Conservation (phyloP, 2,888 invertebrate genomes). For the Phrixothrix hirtus region DNA sequence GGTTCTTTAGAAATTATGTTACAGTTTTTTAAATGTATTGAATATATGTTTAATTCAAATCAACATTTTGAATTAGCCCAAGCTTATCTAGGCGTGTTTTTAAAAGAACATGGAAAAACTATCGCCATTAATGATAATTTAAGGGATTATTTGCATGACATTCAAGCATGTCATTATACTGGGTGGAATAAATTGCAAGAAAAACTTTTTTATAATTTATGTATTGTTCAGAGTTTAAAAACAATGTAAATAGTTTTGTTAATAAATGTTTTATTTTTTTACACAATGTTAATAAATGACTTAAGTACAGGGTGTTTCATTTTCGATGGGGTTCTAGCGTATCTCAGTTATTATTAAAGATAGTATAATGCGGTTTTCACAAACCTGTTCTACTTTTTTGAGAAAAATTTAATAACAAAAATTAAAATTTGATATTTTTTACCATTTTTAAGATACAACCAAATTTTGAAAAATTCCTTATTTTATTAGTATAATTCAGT, state of each 20-base stretch:
- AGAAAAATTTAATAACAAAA: too few relatives aligned
- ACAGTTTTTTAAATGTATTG: slow-evolving; percentile 77
- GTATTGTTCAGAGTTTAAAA: slow-evolving; percentile 75
- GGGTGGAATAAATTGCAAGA: slow-evolving; percentile 72
- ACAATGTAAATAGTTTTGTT: slow-evolving; percentile 52
- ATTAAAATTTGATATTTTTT: too few relatives aligned
- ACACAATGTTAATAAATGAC: too few relatives aligned
- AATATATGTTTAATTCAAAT: slow-evolving; percentile 71
- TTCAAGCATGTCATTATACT: slow-evolving; percentile 63
- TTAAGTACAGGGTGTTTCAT: too few relatives aligned
- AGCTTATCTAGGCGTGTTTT: slow-evolving; percentile 84
- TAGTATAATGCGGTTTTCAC: too few relatives aligned
- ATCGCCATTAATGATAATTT: slow-evolving; percentile 63
- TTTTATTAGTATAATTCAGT: too few relatives aligned
- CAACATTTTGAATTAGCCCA: slow-evolving; percentile 88
- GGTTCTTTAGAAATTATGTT: slow-evolving; percentile 73
- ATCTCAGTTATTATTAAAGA: too few relatives aligned
- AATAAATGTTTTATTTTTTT: too few relatives aligned
- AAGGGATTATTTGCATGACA: slow-evolving; percentile 59
- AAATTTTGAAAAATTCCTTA: too few relatives aligned
- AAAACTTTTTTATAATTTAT: slow-evolving; percentile 72
- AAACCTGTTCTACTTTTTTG: too few relatives aligned
- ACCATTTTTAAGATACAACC: too few relatives aligned
- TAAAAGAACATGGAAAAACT: slow-evolving; percentile 75
- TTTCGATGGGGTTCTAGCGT: too few relatives aligned